Base-by-base conservation (phyloP, 2,888 invertebrate genomes). In the Rhingia campestris region DNA sequence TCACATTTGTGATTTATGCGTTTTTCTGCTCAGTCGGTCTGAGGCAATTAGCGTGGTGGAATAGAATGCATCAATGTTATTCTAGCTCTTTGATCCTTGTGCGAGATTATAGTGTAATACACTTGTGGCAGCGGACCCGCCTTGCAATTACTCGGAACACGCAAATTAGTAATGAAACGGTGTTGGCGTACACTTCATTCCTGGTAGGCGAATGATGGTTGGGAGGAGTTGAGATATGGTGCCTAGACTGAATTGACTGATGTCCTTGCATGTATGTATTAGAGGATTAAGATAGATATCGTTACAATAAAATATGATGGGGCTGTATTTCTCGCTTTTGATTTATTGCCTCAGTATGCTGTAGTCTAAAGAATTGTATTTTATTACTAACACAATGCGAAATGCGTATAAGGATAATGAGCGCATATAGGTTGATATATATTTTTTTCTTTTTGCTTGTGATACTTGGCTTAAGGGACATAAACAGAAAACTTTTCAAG, bases 271-370 rank as follows among this genome's bases (percentile, higher is more conserved):
- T 80, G 75, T 64, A 75, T 80, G 75, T 64, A 70, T 81, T 64
- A 64, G 69, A 75, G 45, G 69, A 64, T 58, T 77, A 64, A 70
- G 70, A 77, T 77, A 58, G 39, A 70, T 45, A 64, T 69, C 56
- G 51, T 6, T 30, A 70, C 75, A 75, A 70, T 81, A 81, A 81
- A 81, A 81, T 81, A 81, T 81, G 81, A 81, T 81, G 75, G 69
- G 70, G 75, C 75, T 81, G 75, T 81, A 75, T 70, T 64, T 75
- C 75, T 45, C 30, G 37, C 22, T 70, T 81, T 64, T 81, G 81
- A 81, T 75, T 81, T 70, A 81, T 81, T 81, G 64, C 75, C 49
- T 6, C 32, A 45, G 49, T 75, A 64, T 75, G 61, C 59, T 58
- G 58, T 58, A 37, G 66, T 59, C 53, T 49, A 72, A 59, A 12